Evolutionary conservation across 2,113 vertebrate genomes (phyloP).

Genomic region (Sinocyclocheilus anophthalmus): DNA sequence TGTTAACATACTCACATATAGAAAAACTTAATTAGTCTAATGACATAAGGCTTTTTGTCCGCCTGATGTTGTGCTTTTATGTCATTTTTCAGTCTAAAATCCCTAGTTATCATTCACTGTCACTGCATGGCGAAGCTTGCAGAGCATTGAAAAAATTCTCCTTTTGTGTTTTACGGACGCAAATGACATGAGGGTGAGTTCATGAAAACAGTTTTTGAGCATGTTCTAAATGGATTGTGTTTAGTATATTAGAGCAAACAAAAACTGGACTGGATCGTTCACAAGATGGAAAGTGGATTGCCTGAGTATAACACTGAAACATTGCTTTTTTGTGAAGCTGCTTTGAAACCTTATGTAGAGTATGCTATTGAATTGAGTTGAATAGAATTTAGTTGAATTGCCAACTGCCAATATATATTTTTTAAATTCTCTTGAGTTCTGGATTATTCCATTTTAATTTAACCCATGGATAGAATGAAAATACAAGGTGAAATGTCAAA

Average conservation of each 20-base stretch:
- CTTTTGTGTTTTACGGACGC: background rate
- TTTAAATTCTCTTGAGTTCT: background rate
- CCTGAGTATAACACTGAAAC: background rate
- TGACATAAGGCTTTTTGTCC: background rate
- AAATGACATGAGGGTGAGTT: background rate
- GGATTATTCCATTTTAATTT: background rate
- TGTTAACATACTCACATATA: background rate
- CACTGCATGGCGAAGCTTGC: background rate
- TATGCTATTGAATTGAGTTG: too few species aligned
- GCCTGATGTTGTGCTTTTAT: background rate
- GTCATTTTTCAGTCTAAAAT: background rate
- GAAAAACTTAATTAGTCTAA: background rate
- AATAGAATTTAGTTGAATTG: background rate
- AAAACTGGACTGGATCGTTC: background rate
- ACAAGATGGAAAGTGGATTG: background rate
- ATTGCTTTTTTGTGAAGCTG: too few species aligned
- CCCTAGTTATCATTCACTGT: background rate
- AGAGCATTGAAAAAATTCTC: background rate
- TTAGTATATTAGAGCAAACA: background rate
- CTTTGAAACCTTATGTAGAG: too few species aligned
- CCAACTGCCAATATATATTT: background rate
- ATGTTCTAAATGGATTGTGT: background rate
- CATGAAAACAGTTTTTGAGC: background rate
- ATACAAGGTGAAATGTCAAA: background rate
- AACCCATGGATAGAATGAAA: background rate